A percentile compares a stretch with the other conserved stretches of the same genome.
Conservation (phyloP, 2,797 vertebrate genomes). For the Nyctibius grandis region DNA sequence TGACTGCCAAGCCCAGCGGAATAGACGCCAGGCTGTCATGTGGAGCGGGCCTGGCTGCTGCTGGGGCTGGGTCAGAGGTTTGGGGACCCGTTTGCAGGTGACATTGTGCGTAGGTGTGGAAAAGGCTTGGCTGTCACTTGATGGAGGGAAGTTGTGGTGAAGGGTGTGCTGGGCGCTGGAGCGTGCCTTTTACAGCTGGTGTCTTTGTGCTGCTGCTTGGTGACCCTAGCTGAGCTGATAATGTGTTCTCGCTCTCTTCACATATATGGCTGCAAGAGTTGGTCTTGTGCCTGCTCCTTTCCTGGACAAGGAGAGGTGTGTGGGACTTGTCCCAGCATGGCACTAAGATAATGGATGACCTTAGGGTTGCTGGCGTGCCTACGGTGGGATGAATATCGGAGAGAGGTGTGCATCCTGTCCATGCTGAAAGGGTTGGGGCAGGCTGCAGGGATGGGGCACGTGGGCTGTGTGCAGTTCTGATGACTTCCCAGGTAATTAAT, state of each 20-base stretch:
- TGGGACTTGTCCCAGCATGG: not conserved
- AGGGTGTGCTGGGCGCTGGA: not conserved
- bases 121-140: not conserved
- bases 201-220: not conserved
- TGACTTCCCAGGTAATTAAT: not conserved
- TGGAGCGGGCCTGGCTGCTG: not conserved
- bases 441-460: fast-evolving
- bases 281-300: not conserved
- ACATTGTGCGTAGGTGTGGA: not conserved
- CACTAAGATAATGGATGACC: not conserved
- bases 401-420: fast-evolving
- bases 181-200: fast-evolving
- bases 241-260: not conserved
- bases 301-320: not conserved
- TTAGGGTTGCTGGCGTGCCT: not conserved
- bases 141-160: not conserved
- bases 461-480: not conserved
- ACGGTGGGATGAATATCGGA: fast-evolving
- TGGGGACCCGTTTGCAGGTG: not conserved
- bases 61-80: not conserved
- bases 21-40: not conserved
- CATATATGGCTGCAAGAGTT: not conserved
- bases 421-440: not conserved
- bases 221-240: not conserved
- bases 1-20: not conserved